Conservation (phyloP, 2,888 invertebrate species). For the Abrostola triplasia region DNA sequence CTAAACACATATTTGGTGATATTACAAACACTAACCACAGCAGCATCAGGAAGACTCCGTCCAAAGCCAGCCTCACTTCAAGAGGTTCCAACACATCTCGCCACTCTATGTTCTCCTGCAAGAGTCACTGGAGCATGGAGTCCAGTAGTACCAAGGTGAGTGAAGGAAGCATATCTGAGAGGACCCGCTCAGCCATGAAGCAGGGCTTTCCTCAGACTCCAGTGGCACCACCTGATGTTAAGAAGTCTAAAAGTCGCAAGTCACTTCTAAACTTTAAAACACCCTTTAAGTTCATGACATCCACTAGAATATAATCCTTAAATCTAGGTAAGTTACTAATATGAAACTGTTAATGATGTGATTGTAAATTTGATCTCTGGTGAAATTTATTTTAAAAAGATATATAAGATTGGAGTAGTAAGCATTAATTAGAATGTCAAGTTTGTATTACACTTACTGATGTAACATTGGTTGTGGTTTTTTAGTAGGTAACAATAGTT, state of each 20-base stretch:
- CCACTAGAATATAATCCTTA: constrained; percentile 70
- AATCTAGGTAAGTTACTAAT: constrained; percentile 15
- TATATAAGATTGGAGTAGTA: not conserved
- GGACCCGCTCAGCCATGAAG: constrained; percentile 67
- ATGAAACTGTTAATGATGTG: constrained; percentile 22
- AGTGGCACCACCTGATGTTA: constrained; percentile 69
- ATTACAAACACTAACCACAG: constrained; percentile 77
- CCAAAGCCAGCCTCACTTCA: constrained; percentile 78
- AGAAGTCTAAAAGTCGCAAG: constrained; percentile 78
- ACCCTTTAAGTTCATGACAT: constrained; percentile 83
- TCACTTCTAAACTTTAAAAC: constrained; percentile 84
- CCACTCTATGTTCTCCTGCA: constrained; percentile 69
- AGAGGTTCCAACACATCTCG: constrained; percentile 73
- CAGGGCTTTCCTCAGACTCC: constrained; percentile 71
- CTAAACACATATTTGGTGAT: constrained; percentile 72
- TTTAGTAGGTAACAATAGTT: constrained; percentile 42
- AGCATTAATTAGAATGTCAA: not conserved
- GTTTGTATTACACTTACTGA: constrained; percentile 16
- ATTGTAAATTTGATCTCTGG: constrained; percentile 55
- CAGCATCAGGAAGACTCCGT: constrained; percentile 78
- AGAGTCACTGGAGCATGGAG: constrained; percentile 75
- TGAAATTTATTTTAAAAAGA: constrained; percentile 32
- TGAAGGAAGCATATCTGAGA: constrained; percentile 67
- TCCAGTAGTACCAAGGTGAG: constrained; percentile 65
- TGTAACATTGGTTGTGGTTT: constrained; percentile 62